A percentile compares a stretch with the other conserved stretches of the same genome.
Evolutionary conservation across 1,140 invertebrate species (phyloP).

Genomic region (Calliopsis andreniformis): DNA sequence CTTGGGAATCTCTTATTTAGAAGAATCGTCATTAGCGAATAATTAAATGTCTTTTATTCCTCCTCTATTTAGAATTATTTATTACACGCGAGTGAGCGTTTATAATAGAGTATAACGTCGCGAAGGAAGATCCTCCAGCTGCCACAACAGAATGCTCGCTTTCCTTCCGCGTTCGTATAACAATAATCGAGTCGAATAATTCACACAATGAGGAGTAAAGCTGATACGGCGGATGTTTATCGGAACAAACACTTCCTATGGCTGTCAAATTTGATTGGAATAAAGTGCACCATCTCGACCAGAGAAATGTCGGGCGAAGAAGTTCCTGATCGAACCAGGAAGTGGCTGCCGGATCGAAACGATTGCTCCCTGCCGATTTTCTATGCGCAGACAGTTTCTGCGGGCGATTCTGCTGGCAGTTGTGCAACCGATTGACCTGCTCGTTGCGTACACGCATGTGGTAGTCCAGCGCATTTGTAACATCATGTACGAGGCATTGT

Average conservation of each 20-base stretch:
- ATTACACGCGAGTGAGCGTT: background rate
- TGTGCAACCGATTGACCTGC: slow-evolving; percentile 41
- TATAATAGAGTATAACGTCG: background rate
- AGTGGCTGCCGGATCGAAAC: slow-evolving; percentile 10
- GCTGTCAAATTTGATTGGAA: slow-evolving; percentile 8
- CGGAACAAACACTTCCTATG: too few species aligned
- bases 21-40: too few species aligned
- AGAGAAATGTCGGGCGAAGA: background rate
- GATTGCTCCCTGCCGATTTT: background rate
- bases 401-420: slow-evolving; percentile 66
- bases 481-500: background rate
- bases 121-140: slow-evolving; percentile 16
- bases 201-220: slow-evolving; percentile 14
- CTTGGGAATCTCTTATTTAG: too few species aligned
- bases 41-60: too few species aligned
- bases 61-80: too few species aligned
- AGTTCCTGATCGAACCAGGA: slow-evolving; percentile 44
- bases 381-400: slow-evolving; percentile 44
- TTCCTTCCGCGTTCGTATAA: slow-evolving; percentile 55
- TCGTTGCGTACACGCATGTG: slow-evolving; percentile 10
- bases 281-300: background rate
- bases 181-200: slow-evolving; percentile 36
- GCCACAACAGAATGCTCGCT: slow-evolving; percentile 16
- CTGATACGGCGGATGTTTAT: background rate
- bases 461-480: slow-evolving; percentile 14